Conservation (phyloP, 2,113 vertebrate genomes). For the human (Homo sapiens) region GRCh38 chr9:698501-699000, state of each 20-base stretch:
- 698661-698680: neutral
- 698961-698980: fast-evolving
- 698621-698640: neutral
- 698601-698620: neutral
- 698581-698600: neutral
- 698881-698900: neutral
- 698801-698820: neutral
- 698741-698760: neutral
- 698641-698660: neutral
- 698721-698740: neutral
- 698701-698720: neutral
- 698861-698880: neutral
- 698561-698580: neutral
- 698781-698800: neutral
- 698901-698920: neutral
- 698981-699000: neutral
- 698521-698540: neutral
- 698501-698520: neutral
- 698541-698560: neutral
- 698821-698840: neutral
- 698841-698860: neutral
- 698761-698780: neutral
- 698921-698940: neutral
- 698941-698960: neutral
- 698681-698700: neutral